Evolutionary conservation across 2,797 vertebrate genomes (phyloP).

Genomic region (Hybognathus amarus): DNA sequence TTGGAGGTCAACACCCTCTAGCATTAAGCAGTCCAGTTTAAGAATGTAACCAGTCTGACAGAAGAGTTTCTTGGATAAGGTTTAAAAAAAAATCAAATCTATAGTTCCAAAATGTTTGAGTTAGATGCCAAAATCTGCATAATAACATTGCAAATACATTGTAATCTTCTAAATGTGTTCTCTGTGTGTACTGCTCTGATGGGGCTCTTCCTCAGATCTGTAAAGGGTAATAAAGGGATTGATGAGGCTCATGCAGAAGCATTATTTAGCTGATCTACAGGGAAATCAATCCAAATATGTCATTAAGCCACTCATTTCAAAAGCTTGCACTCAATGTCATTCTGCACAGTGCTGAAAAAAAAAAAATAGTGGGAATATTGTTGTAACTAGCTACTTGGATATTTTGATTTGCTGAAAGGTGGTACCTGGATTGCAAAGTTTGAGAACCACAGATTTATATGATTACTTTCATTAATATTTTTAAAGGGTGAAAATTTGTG

Average conservation of each 20-base stretch:
- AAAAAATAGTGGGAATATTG: not conserved
- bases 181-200: not conserved
- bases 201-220: not conserved
- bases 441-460: not conserved
- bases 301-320: not conserved
- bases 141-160: not conserved
- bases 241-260: slow-evolving; percentile 1
- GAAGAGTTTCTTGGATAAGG: too few species aligned
- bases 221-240: not conserved
- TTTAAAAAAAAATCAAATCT: too few species aligned
- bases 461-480: not conserved
- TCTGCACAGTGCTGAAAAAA: not conserved
- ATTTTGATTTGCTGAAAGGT: not conserved
- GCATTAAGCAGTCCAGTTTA: too few species aligned
- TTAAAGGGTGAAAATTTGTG: too few species aligned
- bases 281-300: not conserved
- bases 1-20: too few species aligned
- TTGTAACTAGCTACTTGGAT: not conserved
- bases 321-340: not conserved
- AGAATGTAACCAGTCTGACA: too few species aligned
- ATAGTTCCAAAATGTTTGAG: too few species aligned
- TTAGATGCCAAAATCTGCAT: not conserved
- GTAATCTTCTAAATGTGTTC: not conserved
- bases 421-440: not conserved
- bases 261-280: not conserved